Percentiles rank a stretch among this genome's conserved stretches.
Evolutionary conservation across 92 coral and sea anemone species (phyloP).

Genomic region (Parazoanthus atlanticus): DNA sequence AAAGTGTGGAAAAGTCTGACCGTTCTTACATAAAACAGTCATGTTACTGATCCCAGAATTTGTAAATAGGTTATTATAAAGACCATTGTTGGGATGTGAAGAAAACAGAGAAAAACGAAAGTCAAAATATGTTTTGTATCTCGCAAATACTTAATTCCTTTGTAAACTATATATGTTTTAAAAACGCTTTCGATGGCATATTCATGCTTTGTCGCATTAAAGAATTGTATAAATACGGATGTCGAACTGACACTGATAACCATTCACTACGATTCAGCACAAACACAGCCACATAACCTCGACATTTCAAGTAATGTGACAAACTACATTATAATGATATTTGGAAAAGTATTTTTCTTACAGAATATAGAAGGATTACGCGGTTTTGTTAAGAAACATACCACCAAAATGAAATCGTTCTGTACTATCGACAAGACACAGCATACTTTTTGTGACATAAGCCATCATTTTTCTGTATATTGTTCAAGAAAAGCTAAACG

Average conservation of each 20-base stretch:
- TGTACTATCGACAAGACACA: neutral
- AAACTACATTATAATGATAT: neutral
- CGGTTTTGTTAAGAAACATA: neutral
- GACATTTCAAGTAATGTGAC: neutral
- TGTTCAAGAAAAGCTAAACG: too few relatives aligned
- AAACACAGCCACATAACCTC: neutral
- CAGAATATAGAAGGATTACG: neutral
- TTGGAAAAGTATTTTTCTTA: neutral
- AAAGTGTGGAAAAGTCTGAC: neutral
- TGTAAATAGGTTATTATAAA: neutral
- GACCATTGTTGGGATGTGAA: too few relatives aligned
- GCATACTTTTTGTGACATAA: too few relatives aligned
- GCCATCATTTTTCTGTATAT: too few relatives aligned
- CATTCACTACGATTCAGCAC: neutral
- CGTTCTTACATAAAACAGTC: conserved; percentile 5
- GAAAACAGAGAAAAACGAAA: neutral
- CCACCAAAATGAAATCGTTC: neutral
- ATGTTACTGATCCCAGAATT: neutral
- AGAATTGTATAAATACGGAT: neutral
- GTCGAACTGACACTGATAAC: neutral
- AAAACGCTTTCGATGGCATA: too few relatives aligned
- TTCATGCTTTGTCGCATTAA: neutral
- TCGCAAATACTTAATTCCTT: neutral
- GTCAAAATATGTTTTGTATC: too few relatives aligned
- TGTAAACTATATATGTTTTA: neutral